Conservation (phyloP, 2,113 vertebrate genomes). For the Amphilophus citrinellus region DNA sequence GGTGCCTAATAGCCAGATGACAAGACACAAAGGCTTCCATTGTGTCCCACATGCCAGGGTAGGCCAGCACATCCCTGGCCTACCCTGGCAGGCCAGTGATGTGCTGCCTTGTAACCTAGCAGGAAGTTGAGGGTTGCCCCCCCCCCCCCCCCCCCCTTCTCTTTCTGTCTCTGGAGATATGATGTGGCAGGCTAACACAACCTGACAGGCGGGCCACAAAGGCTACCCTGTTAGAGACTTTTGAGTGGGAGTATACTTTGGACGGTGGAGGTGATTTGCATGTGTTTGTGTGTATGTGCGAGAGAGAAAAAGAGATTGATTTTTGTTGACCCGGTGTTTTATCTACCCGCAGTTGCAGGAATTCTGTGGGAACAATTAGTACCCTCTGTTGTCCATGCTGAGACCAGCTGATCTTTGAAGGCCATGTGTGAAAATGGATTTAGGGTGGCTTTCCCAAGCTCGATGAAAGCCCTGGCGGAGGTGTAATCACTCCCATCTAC, state of each 20-base stretch:
- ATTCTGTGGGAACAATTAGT: constrained; percentile 49
- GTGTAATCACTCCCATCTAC: constrained; percentile 7
- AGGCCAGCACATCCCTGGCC: not conserved
- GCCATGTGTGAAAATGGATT: constrained; percentile 46
- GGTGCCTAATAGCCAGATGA: constrained; percentile 80
- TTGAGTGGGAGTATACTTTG: constrained; percentile 1
- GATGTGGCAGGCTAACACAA: constrained; percentile 82
- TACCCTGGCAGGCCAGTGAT: constrained; percentile 75
- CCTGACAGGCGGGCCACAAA: constrained; percentile 84
- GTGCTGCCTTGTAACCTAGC: constrained; percentile 73
- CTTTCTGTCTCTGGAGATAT: constrained; percentile 69
- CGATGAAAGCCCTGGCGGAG: not conserved
- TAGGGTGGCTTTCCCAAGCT: constrained; percentile 12
- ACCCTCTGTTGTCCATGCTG: constrained; percentile 22
- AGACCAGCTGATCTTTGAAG: constrained; percentile 33
- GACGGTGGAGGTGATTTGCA: constrained; percentile 58
- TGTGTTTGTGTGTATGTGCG: constrained; percentile 34
- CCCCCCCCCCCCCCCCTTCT: not conserved
- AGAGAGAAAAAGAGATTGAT: constrained; percentile 23
- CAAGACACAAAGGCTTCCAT: constrained; percentile 82
- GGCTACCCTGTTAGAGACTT: constrained; percentile 68
- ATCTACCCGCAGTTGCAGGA: constrained; percentile 18
- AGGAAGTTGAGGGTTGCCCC: constrained; percentile 56
- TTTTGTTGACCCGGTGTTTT: constrained; percentile 40
- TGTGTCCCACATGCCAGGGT: constrained; percentile 76